phyloP scores from a whole-genome alignment of 30 jellyfish, hydroid and myxozoan genomes.

The Clytia hemisphaerica region DNA sequence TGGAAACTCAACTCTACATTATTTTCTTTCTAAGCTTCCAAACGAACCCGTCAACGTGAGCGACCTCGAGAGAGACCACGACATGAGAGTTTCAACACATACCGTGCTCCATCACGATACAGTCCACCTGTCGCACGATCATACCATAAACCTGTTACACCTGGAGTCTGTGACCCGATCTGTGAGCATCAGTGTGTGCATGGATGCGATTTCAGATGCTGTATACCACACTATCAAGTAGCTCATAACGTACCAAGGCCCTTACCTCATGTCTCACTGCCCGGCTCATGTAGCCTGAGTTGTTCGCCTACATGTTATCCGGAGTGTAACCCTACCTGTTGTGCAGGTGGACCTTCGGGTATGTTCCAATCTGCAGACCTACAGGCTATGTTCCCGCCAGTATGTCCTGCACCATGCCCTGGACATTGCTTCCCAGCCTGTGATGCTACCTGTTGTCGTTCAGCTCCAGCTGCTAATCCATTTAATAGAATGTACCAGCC shows the following conservation, averaged over 20 bases:
- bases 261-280: conserved; percentile 4
- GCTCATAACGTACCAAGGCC: conserved; percentile 48
- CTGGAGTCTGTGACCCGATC: conserved; percentile 80
- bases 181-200: conserved; percentile 91
- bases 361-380: conserved; percentile 30
- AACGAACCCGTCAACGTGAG: too few species aligned
- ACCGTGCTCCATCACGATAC: too few species aligned
- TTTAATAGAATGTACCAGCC: conserved; percentile 3
- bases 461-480: conserved; percentile 23
- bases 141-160: conserved; percentile 27
- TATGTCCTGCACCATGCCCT: conserved; percentile 26
- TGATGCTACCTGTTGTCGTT: conserved; percentile 12
- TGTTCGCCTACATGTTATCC: conserved; percentile 91
- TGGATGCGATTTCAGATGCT: conserved; percentile 84
- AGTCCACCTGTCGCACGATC: too few species aligned
- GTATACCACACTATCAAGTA: conserved; percentile 79
- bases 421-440: conserved; percentile 19
- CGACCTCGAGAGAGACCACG: too few species aligned
- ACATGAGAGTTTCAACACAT: too few species aligned
- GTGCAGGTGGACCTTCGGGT: conserved; percentile 40
- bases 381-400: conserved; percentile 3
- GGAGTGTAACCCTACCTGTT: conserved; percentile 65
- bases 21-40: too few species aligned
- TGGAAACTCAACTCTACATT: too few species aligned
- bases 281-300: conserved; percentile 70